These are phyloP conservation scores for Struthio camelus DNA, from an alignment of 2,113 vertebrate species.

Conservation along the genomic window DNA sequence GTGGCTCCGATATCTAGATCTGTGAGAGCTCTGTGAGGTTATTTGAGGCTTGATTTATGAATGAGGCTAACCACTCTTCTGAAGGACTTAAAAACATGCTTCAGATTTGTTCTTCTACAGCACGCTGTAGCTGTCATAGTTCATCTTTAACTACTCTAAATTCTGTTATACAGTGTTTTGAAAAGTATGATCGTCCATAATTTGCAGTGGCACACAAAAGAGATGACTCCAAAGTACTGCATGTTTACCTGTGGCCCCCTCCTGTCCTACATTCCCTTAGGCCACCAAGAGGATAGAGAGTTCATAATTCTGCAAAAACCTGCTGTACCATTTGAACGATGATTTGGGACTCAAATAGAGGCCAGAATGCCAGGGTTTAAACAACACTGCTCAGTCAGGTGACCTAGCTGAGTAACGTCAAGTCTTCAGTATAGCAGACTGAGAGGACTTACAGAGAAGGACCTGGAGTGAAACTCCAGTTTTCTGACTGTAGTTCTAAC, in stretches of 20 bases:
- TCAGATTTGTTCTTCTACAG: neutral
- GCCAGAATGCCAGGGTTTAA: neutral
- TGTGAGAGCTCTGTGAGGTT: neutral
- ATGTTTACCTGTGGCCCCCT: neutral
- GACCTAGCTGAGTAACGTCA: neutral
- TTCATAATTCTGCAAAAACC: neutral
- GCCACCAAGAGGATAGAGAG: neutral
- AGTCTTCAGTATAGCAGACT: neutral
- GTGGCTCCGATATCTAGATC: neutral
- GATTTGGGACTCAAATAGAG: neutral
- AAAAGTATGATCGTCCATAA: neutral
- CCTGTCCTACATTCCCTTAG: neutral
- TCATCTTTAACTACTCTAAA: neutral
- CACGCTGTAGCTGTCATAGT: fast-evolving
- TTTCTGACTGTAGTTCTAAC: neutral
- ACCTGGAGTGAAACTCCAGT: neutral
- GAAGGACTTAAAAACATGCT: neutral
- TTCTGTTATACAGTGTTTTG: neutral
- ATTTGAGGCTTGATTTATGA: neutral
- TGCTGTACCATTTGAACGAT: neutral
- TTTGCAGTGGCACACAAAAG: neutral
- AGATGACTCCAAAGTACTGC: neutral
- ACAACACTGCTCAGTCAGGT: neutral
- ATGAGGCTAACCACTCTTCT: neutral
- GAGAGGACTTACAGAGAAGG: neutral